These are phyloP conservation scores for Microdon myrmicae DNA, from an alignment of 2,888 invertebrate species.

Conservation along the genomic window DNA sequence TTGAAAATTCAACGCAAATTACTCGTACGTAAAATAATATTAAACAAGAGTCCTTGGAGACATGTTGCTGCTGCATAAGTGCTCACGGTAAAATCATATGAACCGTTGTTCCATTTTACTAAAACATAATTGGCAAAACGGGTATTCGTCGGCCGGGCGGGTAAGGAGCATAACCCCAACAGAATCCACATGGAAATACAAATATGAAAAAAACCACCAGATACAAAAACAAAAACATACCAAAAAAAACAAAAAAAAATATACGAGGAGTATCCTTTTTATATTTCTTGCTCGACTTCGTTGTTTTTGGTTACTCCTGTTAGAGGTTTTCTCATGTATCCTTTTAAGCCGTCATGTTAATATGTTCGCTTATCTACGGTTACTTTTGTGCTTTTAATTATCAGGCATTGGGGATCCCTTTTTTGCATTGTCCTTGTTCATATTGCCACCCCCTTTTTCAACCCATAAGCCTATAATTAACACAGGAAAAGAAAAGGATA, in stretches of 20 bases:
- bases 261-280: constrained; percentile 32
- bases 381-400: constrained; percentile 48
- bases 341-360: constrained; percentile 50
- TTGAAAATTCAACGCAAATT: constrained; percentile 25
- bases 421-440: constrained; percentile 5
- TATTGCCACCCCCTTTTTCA: no score
- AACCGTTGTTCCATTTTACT: constrained; percentile 53
- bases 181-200: no score
- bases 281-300: no score
- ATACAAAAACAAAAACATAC: neutral
- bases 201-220: no score
- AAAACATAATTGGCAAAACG: constrained; percentile 54
- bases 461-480: constrained; percentile 40
- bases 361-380: constrained; percentile 45
- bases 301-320: no score
- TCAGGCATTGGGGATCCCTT: constrained; percentile 29
- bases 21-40: constrained; percentile 34
- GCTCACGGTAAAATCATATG: constrained; percentile 46
- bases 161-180: no score
- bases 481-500: constrained; percentile 19
- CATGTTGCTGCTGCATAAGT: constrained; percentile 50
- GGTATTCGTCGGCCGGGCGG: constrained; percentile 39
- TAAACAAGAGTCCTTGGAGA: constrained; percentile 46
- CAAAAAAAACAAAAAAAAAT: constrained; percentile 17
- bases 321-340: constrained; percentile 25